Evolutionary conservation across 1,140 invertebrate species (phyloP), one percentile per base, ranked within the genome.

Genomic region (Eriosoma lanigerum): DNA sequence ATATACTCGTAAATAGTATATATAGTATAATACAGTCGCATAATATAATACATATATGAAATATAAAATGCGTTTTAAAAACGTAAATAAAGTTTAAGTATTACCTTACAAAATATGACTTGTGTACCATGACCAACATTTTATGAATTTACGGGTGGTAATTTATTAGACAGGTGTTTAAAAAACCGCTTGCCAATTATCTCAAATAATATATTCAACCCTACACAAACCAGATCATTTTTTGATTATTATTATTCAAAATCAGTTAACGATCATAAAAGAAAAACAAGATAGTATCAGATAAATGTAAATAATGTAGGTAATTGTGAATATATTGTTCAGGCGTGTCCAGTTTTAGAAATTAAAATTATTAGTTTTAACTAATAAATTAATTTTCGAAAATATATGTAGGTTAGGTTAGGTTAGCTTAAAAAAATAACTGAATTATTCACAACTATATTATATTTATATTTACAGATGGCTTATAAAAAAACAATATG

Each of bases 401-500:
- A n/a, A n/a, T n/a, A n/a, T n/a, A n/a, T n/a, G n/a, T n/a, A n/a
- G n/a, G n/a, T n/a, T n/a, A n/a, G n/a, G n/a, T n/a, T n/a, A n/a
- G n/a, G n/a, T n/a, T n/a, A n/a, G n/a, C n/a, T n/a, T n/a, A n/a
- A n/a, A 4, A 38, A 38, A 38, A 38, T 8, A 38, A 48, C 1
- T 48, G 13, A 13, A 48, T 8, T 1, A 48, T 48, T 48, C 13
- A 48, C 13, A 54, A n/a, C 2, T 5, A 46, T 38, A 68, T 48
- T 26, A 17, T 13, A 21, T 32, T 29, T 50, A 0, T 15, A 17
- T 24, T 80, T 82, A 26, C 56, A 89, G 88, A 78, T 91, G 90
- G 83, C 86, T 95, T 8, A 88, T 94, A 52, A 85, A 88, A 29
- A 88, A 90, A 82, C 91, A 91, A 1, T 89, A 89, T 62, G 90